Conservation (phyloP, 1,140 invertebrate species). For the Dryas iulia region DNA sequence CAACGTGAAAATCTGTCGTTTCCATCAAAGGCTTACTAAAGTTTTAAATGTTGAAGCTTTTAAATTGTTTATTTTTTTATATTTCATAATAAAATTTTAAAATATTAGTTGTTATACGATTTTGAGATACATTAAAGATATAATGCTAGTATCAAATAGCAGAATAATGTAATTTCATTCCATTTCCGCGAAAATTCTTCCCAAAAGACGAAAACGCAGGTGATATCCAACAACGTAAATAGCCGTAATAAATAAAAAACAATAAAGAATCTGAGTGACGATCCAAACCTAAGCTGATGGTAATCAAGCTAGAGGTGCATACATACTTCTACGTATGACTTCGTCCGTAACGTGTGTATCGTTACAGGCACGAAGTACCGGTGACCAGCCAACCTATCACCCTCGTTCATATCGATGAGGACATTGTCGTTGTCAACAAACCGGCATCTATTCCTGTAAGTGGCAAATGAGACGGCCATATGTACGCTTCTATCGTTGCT, state of each 20-base stretch:
- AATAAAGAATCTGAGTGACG: not conserved
- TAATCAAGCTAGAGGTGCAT: not conserved
- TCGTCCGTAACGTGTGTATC: conserved; percentile 69
- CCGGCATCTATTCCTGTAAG: conserved; percentile 99
- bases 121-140: too few species aligned
- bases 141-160: too few species aligned
- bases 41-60: not conserved
- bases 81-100: too few species aligned
- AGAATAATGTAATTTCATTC: too few species aligned
- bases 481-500: conserved; percentile 37
- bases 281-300: not conserved
- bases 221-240: conserved; percentile 7
- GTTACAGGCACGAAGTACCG: conserved; percentile 98
- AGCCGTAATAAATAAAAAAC: not conserved
- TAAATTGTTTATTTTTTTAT: not conserved
- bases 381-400: conserved; percentile 96
- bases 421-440: conserved; percentile 99
- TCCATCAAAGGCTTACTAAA: conserved; percentile 2
- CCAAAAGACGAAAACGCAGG: not conserved
- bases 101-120: too few species aligned
- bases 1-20: conserved; percentile 19
- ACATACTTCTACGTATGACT: not conserved
- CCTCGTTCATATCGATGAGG: conserved; percentile 98
- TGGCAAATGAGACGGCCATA: conserved; percentile 89
- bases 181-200: not conserved